Percentiles rank a stretch among this genome's conserved stretches.
These are phyloP conservation scores for Hippocampus barbouri DNA, from an alignment of 2,113 vertebrate genomes.

Conservation along the genomic window DNA sequence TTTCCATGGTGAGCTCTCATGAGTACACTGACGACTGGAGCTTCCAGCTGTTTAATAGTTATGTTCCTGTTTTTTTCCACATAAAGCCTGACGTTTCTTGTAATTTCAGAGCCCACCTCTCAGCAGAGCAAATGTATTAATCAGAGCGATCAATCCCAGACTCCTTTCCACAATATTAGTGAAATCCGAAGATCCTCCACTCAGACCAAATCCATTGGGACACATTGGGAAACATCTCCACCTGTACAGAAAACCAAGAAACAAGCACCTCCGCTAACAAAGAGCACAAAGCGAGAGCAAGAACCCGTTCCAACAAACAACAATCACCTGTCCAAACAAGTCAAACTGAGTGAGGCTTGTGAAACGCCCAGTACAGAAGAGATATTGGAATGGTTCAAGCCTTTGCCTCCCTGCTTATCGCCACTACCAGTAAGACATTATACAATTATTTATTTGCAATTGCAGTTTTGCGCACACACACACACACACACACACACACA, in stretches of 20 bases:
- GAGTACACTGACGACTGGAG: neutral
- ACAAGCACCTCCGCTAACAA: constrained; percentile 4
- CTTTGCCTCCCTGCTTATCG: constrained; percentile 80
- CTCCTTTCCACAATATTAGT: constrained; percentile 8
- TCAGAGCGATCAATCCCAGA: neutral
- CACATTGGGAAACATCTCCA: constrained; percentile 12
- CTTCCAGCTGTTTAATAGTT: neutral
- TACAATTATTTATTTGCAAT: neutral
- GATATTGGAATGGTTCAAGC: constrained; percentile 70
- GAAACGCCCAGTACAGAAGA: constrained; percentile 10
- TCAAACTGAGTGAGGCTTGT: constrained; percentile 11
- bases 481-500: no score
- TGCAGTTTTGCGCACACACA: neutral
- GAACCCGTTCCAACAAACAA: neutral
- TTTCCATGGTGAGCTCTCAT: constrained; percentile 42
- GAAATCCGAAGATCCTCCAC: neutral
- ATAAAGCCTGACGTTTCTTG: neutral
- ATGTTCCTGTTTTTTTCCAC: neutral
- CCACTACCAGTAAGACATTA: constrained; percentile 70
- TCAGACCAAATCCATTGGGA: neutral
- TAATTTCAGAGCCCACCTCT: constrained; percentile 39
- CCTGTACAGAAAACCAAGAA: neutral
- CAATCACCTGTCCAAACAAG: constrained; percentile 8
- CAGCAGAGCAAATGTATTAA: constrained; percentile 6
- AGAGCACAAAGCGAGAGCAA: constrained; percentile 9